These are phyloP conservation scores for Emydoidea blandingii DNA, from an alignment of 2,797 vertebrate genomes.

Conservation along the genomic window DNA sequence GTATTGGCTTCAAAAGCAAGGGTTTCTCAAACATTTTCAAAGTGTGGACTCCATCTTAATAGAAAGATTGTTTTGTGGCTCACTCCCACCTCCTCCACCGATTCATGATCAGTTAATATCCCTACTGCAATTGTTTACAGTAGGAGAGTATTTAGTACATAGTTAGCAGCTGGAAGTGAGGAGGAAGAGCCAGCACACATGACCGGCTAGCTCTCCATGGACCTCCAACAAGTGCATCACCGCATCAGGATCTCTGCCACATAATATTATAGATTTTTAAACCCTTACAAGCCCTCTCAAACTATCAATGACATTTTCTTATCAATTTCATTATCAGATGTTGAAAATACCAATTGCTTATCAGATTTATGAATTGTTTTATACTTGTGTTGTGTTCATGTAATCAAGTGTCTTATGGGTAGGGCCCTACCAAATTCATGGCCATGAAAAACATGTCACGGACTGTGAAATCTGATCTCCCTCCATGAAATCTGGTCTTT, in stretches of 20 bases:
- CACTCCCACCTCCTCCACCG: background rate
- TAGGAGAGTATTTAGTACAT: background rate
- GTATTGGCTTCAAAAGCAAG: background rate
- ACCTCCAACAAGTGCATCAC: background rate
- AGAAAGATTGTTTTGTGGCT: background rate
- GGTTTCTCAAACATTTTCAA: background rate
- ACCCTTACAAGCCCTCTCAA: background rate
- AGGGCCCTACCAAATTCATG: too few relatives aligned
- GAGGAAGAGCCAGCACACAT: background rate
- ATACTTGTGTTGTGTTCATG: background rate
- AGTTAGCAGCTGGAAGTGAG: background rate
- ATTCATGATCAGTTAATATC: background rate
- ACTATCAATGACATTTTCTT: background rate
- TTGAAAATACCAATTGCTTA: background rate
- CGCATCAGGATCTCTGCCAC: background rate
- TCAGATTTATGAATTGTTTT: background rate
- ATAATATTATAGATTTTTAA: background rate
- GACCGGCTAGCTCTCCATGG: background rate
- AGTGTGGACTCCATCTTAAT: background rate
- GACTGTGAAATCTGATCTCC: too few relatives aligned
- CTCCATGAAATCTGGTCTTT: too few relatives aligned
- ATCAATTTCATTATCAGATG: background rate
- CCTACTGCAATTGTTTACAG: background rate
- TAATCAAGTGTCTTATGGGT: background rate
- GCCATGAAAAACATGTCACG: too few relatives aligned